These are phyloP conservation scores for Coregonus ussuriensis DNA, from an alignment of 2,797 vertebrate genomes.

Conservation along the genomic window DNA sequence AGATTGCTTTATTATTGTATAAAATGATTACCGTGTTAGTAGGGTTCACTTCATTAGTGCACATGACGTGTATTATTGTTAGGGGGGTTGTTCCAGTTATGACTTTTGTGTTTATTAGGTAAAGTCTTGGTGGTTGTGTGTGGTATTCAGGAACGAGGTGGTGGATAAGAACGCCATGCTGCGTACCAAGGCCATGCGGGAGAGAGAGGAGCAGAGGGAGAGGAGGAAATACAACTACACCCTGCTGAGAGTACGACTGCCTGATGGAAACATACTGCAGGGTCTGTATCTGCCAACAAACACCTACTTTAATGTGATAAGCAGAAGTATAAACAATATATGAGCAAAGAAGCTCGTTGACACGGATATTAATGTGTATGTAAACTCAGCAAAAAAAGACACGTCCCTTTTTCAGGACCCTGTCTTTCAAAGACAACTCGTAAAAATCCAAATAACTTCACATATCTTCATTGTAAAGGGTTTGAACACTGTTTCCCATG, in stretches of 20 bases:
- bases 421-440: too few relatives aligned
- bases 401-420: too few relatives aligned
- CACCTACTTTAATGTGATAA: not conserved
- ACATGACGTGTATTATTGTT: not conserved
- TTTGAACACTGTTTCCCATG: too few relatives aligned
- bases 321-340: not conserved
- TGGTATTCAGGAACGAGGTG: conserved; percentile 77
- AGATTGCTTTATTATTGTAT: not conserved
- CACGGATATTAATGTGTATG: too few relatives aligned
- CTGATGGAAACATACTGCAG: conserved; percentile 89
- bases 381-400: too few relatives aligned
- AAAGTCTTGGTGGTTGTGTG: conserved; percentile 10
- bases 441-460: too few relatives aligned
- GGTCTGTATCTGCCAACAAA: conserved; percentile 63
- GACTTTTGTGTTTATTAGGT: not conserved
- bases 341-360: not conserved
- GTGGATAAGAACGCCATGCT: conserved; percentile 87
- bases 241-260: conserved; percentile 86
- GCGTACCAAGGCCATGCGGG: conserved; percentile 93
- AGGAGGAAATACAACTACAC: conserved; percentile 90
- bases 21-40: too few relatives aligned
- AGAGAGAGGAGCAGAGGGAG: conserved; percentile 90
- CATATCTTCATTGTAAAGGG: too few relatives aligned
- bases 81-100: not conserved
- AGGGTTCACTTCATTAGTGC: too few relatives aligned